Evolutionary conservation across 1,140 invertebrate genomes (phyloP).

Genomic region (Linepithema humile): DNA sequence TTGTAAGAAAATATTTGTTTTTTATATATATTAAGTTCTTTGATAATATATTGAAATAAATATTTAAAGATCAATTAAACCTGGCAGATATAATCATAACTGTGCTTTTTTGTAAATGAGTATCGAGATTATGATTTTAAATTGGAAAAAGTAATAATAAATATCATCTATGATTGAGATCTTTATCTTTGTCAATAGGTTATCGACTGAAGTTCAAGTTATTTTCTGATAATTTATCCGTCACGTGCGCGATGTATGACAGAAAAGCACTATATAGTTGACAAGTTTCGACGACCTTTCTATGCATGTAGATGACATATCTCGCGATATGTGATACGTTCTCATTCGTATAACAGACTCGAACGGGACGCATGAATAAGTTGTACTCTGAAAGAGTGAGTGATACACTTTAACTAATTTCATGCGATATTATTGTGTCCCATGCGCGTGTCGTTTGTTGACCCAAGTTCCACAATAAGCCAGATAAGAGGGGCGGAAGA

Average conservation of each 20-base stretch:
- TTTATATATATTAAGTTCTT: no score
- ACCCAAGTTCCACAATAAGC: slow-evolving; percentile 47
- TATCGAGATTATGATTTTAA: no score
- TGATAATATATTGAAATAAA: no score
- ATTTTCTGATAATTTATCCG: neutral
- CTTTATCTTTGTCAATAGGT: neutral
- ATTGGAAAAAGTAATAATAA: neutral
- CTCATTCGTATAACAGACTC: neutral
- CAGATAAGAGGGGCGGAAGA: slow-evolving; percentile 54
- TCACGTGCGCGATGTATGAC: neutral
- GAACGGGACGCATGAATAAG: neutral
- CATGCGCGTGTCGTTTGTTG: slow-evolving; percentile 11
- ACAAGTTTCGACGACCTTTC: neutral
- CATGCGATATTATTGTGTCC: neutral
- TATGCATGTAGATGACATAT: neutral
- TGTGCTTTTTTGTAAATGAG: neutral
- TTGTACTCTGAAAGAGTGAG: neutral
- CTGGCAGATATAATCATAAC: neutral
- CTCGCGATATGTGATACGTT: neutral
- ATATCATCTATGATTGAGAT: neutral
- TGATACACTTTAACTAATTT: neutral
- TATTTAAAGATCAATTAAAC: neutral
- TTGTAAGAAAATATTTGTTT: neutral
- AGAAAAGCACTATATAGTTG: no score
- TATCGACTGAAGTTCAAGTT: neutral